A percentile compares a stretch with the other conserved stretches of the same genome.
Evolutionary conservation across 2,888 invertebrate genomes (phyloP).

Genomic region (Drosophila gaucha): DNA sequence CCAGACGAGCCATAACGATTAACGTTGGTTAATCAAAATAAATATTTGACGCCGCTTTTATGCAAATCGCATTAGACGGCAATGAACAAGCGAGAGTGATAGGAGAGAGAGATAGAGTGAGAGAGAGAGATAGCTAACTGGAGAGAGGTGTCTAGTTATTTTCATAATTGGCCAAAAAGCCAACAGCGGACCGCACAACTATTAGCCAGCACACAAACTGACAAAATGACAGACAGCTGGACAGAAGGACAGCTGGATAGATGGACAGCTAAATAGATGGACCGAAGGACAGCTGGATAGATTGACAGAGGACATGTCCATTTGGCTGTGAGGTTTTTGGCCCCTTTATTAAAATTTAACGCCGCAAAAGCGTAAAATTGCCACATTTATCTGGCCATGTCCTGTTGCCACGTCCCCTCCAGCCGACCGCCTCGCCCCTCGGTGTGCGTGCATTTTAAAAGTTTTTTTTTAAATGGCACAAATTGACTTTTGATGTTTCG

Average conservation of each 20-base stretch:
- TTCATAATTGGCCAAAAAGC: conserved; percentile 75
- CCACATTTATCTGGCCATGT: conserved; percentile 71
- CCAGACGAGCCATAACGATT: conserved; percentile 40
- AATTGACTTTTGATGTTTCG: conserved; percentile 81
- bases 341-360: conserved; percentile 77
- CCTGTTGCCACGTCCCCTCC: conserved; percentile 20
- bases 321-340: conserved; percentile 35
- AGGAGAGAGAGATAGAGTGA: not conserved
- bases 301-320: no score
- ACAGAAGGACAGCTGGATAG: conserved; percentile 15
- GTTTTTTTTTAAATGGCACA: conserved; percentile 68
- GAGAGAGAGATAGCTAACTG: not conserved
- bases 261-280: conserved; percentile 5
- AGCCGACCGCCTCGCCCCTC: not conserved
- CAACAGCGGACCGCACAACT: conserved; percentile 71
- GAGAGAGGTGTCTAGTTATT: conserved; percentile 52
- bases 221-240: conserved; percentile 19
- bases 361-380: conserved; percentile 76
- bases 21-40: conserved; percentile 73
- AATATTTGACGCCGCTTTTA: conserved; percentile 51
- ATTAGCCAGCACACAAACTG: conserved; percentile 61
- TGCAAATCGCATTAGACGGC: conserved; percentile 75
- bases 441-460: conserved; percentile 45
- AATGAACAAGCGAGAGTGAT: conserved; percentile 25
- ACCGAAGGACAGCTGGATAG: no score